These are phyloP conservation scores for Esox lucius DNA, from an alignment of 2,797 vertebrate species.

Conservation along the genomic window DNA sequence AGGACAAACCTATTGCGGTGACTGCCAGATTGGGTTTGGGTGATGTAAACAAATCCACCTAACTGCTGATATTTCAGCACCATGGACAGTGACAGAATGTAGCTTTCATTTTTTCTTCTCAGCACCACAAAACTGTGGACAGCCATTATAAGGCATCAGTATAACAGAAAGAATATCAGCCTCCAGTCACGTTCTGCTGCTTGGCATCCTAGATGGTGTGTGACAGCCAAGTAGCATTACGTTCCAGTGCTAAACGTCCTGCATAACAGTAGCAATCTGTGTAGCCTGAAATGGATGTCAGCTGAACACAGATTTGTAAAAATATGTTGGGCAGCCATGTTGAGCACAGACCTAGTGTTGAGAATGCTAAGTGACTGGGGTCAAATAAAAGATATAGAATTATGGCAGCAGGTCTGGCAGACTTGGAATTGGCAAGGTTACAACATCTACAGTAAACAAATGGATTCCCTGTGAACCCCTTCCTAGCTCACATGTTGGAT, in stretches of 20 bases:
- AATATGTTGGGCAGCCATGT: not conserved
- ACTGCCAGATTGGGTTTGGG: not conserved
- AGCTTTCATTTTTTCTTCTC: not conserved
- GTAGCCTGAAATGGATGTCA: not conserved
- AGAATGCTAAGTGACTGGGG: not conserved
- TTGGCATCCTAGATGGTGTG: not conserved
- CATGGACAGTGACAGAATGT: not conserved
- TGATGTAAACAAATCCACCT: not conserved
- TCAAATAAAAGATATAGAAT: not conserved
- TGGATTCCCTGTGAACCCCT: not conserved
- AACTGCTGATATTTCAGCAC: not conserved
- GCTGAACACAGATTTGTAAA: not conserved
- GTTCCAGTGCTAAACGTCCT: not conserved
- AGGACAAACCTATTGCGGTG: no score
- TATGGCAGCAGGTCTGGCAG: not conserved
- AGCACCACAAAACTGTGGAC: not conserved
- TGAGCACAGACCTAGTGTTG: not conserved
- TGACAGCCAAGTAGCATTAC: conserved; percentile 5
- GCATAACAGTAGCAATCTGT: conserved; percentile 8
- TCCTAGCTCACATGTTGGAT: not conserved
- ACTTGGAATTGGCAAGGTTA: not conserved
- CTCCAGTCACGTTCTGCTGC: not conserved
- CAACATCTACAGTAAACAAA: not conserved
- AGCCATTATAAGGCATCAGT: not conserved
- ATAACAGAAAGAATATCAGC: not conserved